Conservation (phyloP, 2,888 invertebrate genomes). For the Oscheius myriophilus region DNA sequence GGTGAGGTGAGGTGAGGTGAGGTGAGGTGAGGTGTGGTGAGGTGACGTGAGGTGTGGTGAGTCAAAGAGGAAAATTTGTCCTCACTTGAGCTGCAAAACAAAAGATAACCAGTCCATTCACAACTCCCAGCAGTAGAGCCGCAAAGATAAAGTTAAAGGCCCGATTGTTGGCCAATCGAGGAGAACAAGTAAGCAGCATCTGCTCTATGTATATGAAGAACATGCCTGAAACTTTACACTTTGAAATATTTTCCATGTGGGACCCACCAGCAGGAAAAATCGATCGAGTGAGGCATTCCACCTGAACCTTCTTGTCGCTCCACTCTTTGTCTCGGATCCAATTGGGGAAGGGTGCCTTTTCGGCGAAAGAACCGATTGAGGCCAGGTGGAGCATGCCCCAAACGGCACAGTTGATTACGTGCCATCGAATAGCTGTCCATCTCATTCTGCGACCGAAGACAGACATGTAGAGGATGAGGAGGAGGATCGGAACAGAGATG, state of each 20-base stretch:
- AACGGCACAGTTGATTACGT: constrained; percentile 48
- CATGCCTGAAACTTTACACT: constrained; percentile 36
- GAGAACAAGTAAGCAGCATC: constrained; percentile 44
- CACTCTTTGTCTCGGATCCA: constrained; percentile 46
- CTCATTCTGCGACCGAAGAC: constrained; percentile 43
- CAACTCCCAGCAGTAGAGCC: constrained; percentile 37
- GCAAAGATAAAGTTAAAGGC: constrained; percentile 51
- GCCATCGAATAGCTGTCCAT: constrained; percentile 48
- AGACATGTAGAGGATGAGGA: constrained; percentile 47
- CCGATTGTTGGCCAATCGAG: constrained; percentile 38
- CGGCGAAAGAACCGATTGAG: constrained; percentile 42
- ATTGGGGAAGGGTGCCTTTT: constrained; percentile 49
- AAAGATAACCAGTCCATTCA: constrained; percentile 46
- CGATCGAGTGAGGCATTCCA: constrained; percentile 51
- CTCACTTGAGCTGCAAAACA: constrained; percentile 44
- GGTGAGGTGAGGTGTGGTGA: too few species aligned
- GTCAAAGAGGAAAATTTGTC: too few species aligned
- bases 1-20: too few species aligned
- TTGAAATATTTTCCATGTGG: background rate
- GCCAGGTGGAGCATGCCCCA: constrained; percentile 53
- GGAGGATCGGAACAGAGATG: constrained; percentile 42
- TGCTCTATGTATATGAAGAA: constrained; percentile 48
- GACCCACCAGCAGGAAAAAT: constrained; percentile 45
- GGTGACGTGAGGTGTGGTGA: too few species aligned
- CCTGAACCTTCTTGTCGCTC: constrained; percentile 37